Base-by-base conservation (phyloP, 2,888 invertebrate species). In the Quadroppia sp. region DNA sequence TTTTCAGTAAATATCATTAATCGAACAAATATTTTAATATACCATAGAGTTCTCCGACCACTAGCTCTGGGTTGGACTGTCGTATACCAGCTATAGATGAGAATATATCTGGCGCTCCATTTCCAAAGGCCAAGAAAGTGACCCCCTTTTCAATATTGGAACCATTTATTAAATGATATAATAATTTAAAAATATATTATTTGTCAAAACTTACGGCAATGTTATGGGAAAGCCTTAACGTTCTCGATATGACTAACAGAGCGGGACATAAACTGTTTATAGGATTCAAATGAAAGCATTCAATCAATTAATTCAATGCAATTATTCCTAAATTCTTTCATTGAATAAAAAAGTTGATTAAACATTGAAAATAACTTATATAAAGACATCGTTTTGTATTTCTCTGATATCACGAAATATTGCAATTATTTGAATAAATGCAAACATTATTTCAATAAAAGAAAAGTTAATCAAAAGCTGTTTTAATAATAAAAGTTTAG, bases 111-210 rank as follows among this genome's bases (percentile, higher is more conserved):
- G 89, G 88, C 0, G 88, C 86, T 67, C 88, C 88, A 80, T 89
- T 89, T 20, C 89, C 89, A 80, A 89, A 87, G 0, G 89, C 88
- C 78, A 89, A 80, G 78, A 89, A 83, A n/a, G 88, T 89, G 13
- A 88, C 87, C 2, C 89, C 89, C 80, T 85, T 73, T 7, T 42
- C 23, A 69, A 3, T 28, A 42, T 69, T 4, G 28, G 9, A 36
- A 32, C 7, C 3, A 40, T 11, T 17, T 36, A 40, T 1, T 23
- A 36, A 20, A 64, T 36, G 7, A 59, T 30, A 9, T 36, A 64
- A 64, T 30, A 1, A 28, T 28, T 13, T 64, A n/a, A 36, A 40
- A 15, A 45, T 20, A 13, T 15, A 28, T 9, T 13, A 20, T 25
- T 25, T 6, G 3, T 53, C 13, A n/a, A 73, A 36, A 74, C 76